Evolutionary conservation across 2,888 invertebrate species (phyloP), one percentile per base, ranked within the genome.

Genomic region (Arrhopalites spinosus): DNA sequence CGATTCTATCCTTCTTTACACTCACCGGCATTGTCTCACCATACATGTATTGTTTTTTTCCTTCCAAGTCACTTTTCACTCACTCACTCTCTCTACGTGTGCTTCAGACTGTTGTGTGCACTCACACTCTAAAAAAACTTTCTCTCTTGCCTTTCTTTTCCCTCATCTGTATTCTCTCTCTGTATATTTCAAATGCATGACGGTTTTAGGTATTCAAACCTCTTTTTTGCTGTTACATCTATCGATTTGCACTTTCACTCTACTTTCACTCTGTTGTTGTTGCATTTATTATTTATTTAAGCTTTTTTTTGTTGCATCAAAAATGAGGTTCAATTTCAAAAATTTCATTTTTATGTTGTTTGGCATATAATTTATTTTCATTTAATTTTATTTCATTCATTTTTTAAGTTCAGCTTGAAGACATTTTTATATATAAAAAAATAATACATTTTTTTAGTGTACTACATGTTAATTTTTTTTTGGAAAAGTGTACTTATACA

Each of bases 21-120:
- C 80, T 90, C 91, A 84, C 91, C 92, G 81, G 92, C 93, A 80
- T 90, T 91, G 84, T 94, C 94, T 83, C 95, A 95, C 89, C 95
- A 95, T 86, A 94, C 93, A 89, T 95, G 95, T 95, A 95, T 71
- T 63, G 36, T 73, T 68, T 61, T 63, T 59, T 59, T 23, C 59
- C 27, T 59, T 59, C 25, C 59, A 59, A 23, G 13, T 59, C 0
- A 59, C 11, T 13, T 25, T 59, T 23, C 27, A 43, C 50, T 25
- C 20, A 23, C 25, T 23, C n/a, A 25, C 50, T 64, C 23, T n/a
- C 23, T 27, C 67, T n/a, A 11, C 13, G 7, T 47, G 50, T 69
- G 43, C 23, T 50, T 69, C 13, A 29, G 11, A 43, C 64, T 30
- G 20, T 20, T 43, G 25, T 64, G 29, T 27, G 63, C 15, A 27